Conservation (phyloP, 2,888 invertebrate genomes). For the Leptinotarsa haldemani region DNA sequence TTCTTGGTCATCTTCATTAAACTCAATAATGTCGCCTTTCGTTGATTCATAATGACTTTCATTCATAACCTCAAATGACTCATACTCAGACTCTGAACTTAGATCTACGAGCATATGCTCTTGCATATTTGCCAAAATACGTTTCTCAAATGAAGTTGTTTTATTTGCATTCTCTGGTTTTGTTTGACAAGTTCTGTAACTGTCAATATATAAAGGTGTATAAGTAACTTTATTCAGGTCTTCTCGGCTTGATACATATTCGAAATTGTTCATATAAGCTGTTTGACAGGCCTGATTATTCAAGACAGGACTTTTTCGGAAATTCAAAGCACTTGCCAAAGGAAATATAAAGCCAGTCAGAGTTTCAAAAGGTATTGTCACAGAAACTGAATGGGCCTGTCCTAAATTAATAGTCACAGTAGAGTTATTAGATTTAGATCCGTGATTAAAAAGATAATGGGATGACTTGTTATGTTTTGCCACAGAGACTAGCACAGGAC, state of each 20-base stretch:
- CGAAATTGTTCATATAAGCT: conserved; percentile 52
- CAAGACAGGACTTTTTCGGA: conserved; percentile 45
- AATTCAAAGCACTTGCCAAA: conserved; percentile 59
- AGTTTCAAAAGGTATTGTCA: conserved; percentile 58
- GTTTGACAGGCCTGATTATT: conserved; percentile 57
- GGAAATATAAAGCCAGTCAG: conserved; percentile 60
- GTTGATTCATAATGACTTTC: conserved; percentile 20
- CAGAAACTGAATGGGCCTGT: conserved; percentile 54
- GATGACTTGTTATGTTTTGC: conserved; percentile 41
- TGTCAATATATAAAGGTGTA: conserved; percentile 48
- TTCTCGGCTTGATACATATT: conserved; percentile 21
- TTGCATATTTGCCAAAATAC: conserved; percentile 49
- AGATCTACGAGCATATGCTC: conserved; percentile 45
- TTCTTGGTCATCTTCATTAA: conserved; percentile 44
- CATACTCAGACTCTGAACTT: conserved; percentile 33
- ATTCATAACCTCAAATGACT: conserved; percentile 20
- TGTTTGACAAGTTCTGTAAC: conserved; percentile 42
- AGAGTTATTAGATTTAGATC: conserved; percentile 29
- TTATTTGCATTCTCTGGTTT: conserved; percentile 20
- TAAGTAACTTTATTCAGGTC: conserved; percentile 44
- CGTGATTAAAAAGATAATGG: conserved; percentile 45
- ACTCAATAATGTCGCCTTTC: conserved; percentile 36
- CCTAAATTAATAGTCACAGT: conserved; percentile 58
- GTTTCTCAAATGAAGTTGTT: conserved; percentile 46
- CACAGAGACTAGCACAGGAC: conserved; percentile 56